Evolutionary conservation across 2,888 invertebrate species (phyloP), one percentile per base, ranked within the genome.

Genomic region (Neuroscelio doddi): DNA sequence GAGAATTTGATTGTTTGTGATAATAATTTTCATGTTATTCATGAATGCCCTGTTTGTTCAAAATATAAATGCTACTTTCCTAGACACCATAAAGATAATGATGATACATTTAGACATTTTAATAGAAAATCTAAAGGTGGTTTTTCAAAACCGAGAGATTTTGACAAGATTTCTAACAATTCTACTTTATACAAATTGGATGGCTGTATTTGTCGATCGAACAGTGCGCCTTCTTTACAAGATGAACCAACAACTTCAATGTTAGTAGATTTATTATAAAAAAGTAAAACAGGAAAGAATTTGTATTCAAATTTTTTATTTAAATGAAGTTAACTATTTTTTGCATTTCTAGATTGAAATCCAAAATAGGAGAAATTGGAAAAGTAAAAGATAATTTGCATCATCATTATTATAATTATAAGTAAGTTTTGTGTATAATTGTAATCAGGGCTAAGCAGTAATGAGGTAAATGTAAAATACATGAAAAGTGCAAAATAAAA

Each of bases 21-120:
- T 21, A 64, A 59, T 8, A 68, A 45, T 59, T 64, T 51, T 10
- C 78, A 74, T 38, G 51, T 72, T 10, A 75, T 75, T 15, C 79
- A 79, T 14, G 76, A 70, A 26, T 83, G 83, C 50, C 74, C 79
- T 1, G 74, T 83, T 38, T 83, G 83, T 55, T 74, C 72, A 1
- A 80, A 73, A 45, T 83, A 83, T 56, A 75, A 76, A 34, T 79
- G 74, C 53, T 81, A 80, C 49, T 83, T 83, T 56, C 67, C 75
- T 14, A 59, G 50, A 14, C 15, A 42, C 15, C 17, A 27, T 5
- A 15, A 24, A 24, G 56, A 62, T 14, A 29, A 46, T 7, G 34
- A 38, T 4, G 41, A 50, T 3, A 8, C 12, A 10, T 56, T 4
- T 10, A 30, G 14, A 39, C 17, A 41, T 32, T 4, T 21, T 16